Base-by-base conservation (phyloP, 2,888 invertebrate genomes). In the Amiota mariae region DNA sequence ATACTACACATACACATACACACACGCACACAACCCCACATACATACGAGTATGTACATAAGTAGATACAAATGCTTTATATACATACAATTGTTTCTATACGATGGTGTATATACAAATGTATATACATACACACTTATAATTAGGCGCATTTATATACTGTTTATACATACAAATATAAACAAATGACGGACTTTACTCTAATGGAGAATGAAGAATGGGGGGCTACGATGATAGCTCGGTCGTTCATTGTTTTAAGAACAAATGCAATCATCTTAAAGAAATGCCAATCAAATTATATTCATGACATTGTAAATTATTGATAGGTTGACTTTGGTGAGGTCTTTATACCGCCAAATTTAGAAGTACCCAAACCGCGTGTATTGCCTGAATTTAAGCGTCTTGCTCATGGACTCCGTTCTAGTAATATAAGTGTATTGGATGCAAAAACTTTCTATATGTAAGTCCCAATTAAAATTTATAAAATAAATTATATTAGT, bases 341-440 rank as follows among this genome's bases (percentile, higher is more conserved):
- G 82, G 94, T 97, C 0, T 94, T 93, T 89, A 95, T 97, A 79
- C 90, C 96, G 1, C 89, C 92, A 6, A 92, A 94, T 72, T 89
- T 97, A 71, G 95, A 95, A 84, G 94, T 95, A 46, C 97, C 97
- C 0, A 92, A 94, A 79, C 94, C 95, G 0, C 91, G 95, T 51
- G 94, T 96, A 4, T 90, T 97, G 70, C 96, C 96, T 0, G 96
- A 96, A 89, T 95, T 97, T 90, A 94, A 95, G 83, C 92, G 97
- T 57, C 91, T 97, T 70, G 96, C 96, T 0, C 97, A 97, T 89
- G 96, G 96, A 2, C 92, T 97, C 0, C 93, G 96, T 8, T 97
- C 97, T 4, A 97, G 97, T 80, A 97, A 97, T 90, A 95, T 97
- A 83, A 96, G 95, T 87, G 95, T 97, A 13, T 90, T 97, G 73